These are phyloP conservation scores for Hiodon alosoides DNA, from an alignment of 2,113 vertebrate genomes.

Conservation along the genomic window DNA sequence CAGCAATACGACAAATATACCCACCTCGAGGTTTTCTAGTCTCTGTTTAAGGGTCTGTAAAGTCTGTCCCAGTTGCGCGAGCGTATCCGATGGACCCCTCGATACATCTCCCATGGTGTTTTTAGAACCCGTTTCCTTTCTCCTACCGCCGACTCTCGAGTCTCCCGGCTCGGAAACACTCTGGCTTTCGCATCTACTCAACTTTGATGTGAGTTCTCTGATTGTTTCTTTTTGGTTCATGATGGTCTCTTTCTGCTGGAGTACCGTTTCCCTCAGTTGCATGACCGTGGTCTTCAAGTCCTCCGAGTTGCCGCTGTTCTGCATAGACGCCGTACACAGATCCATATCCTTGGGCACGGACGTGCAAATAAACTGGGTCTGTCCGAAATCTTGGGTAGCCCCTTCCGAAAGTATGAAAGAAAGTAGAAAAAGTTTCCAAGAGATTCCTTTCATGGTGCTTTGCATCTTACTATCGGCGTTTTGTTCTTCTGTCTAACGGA, in stretches of 20 bases:
- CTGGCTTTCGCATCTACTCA: slow-evolving; percentile 90
- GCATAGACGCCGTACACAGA: slow-evolving; percentile 83
- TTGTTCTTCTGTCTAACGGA: background rate
- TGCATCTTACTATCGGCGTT: background rate
- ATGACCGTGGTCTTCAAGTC: slow-evolving; percentile 83
- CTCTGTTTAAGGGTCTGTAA: slow-evolving; percentile 89
- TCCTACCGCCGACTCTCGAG: slow-evolving; percentile 55
- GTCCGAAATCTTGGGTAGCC: slow-evolving; percentile 75
- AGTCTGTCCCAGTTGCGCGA: slow-evolving; percentile 90
- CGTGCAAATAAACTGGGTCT: slow-evolving; percentile 92
- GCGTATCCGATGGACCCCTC: slow-evolving; percentile 82
- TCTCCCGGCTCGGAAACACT: slow-evolving; percentile 69
- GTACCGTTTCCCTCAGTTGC: slow-evolving; percentile 90
- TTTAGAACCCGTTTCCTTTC: slow-evolving; percentile 69
- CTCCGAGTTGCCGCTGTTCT: slow-evolving; percentile 79
- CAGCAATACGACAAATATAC: slow-evolving; percentile 24
- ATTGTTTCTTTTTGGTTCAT: slow-evolving; percentile 93
- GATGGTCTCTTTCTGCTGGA: slow-evolving; percentile 95
- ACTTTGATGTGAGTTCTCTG: slow-evolving; percentile 85
- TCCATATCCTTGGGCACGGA: slow-evolving; percentile 95
- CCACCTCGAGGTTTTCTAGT: slow-evolving; percentile 92
- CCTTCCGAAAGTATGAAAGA: slow-evolving; percentile 49
- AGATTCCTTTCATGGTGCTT: slow-evolving; percentile 49
- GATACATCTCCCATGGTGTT: slow-evolving; percentile 93
- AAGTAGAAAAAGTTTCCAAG: slow-evolving; percentile 68